phyloP scores from a whole-genome alignment of 1,140 invertebrate genomes.

The Plutomurus gul region DNA sequence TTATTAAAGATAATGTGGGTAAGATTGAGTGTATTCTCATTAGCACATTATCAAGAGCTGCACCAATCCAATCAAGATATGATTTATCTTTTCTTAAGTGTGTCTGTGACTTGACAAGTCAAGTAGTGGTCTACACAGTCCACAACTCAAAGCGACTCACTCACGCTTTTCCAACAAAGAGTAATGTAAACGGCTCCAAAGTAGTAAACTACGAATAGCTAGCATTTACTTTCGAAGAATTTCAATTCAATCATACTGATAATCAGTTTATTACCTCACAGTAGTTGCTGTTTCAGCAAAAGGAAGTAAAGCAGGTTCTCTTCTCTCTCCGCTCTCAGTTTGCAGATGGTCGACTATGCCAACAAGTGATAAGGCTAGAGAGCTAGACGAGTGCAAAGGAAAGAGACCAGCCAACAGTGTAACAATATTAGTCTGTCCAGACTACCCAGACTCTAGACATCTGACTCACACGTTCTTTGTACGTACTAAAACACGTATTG shows the following conservation, averaged over 20 bases:
- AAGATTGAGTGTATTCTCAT: slow-evolving; percentile 4
- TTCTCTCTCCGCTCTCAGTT: not conserved
- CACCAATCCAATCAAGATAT: slow-evolving; percentile 15
- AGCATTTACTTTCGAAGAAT: not conserved
- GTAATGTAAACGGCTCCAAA: too few species aligned
- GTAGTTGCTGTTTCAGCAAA: slow-evolving; percentile 10
- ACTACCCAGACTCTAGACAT: too few species aligned
- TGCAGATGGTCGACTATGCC: slow-evolving; percentile 22
- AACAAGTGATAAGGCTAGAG: too few species aligned
- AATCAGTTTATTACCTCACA: slow-evolving; percentile 29
- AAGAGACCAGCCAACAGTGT: too few species aligned
- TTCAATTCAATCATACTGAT: slow-evolving; percentile 17
- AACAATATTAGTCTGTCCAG: too few species aligned
- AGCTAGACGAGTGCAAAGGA: too few species aligned
- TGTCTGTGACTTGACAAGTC: slow-evolving; percentile 22
- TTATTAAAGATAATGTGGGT: slow-evolving; percentile 16
- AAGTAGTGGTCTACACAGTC: not conserved
- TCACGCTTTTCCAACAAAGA: slow-evolving; percentile 6
- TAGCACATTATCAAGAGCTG: slow-evolving; percentile 31
- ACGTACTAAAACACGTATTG: too few species aligned
- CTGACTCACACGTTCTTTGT: too few species aligned
- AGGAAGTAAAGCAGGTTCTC: slow-evolving; percentile 34
- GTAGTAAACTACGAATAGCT: too few species aligned
- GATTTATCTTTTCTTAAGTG: slow-evolving; percentile 30
- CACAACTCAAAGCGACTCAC: too few species aligned